Conservation (phyloP, 1,140 invertebrate species). For the Aphidius gifuensis region DNA sequence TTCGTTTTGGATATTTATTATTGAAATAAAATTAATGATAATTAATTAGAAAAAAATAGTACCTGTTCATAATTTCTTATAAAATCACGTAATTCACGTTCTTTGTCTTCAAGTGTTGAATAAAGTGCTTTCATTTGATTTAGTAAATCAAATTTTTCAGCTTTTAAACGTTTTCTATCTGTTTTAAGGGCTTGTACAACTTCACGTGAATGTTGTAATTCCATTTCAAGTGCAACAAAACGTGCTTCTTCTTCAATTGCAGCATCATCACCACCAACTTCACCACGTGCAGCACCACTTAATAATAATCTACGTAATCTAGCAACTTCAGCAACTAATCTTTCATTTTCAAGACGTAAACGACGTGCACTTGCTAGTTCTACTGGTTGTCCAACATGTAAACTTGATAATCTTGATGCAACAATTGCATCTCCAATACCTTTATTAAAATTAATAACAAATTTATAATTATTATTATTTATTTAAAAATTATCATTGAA, state of each 20-base stretch:
- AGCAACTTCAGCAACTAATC: conserved; percentile 65
- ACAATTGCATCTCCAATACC: conserved; percentile 47
- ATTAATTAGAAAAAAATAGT: conserved; percentile 15
- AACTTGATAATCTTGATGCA: conserved; percentile 48
- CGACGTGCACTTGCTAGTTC: conserved; percentile 55
- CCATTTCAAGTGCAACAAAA: conserved; percentile 58
- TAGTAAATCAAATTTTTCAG: conserved; percentile 89
- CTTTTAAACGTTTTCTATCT: conserved; percentile 85
- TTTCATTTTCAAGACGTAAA: conserved; percentile 65
- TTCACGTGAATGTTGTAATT: conserved; percentile 61
- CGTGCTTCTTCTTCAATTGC: conserved; percentile 58
- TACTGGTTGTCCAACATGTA: conserved; percentile 38
- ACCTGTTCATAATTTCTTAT: conserved; percentile 92
- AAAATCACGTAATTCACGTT: conserved; percentile 88
- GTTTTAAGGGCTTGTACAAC: conserved; percentile 72
- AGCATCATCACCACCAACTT: conserved; percentile 55
- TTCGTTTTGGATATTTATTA: too few relatives aligned
- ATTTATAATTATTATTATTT: neutral
- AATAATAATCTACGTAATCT: conserved; percentile 60
- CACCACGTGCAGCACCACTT: conserved; percentile 60
- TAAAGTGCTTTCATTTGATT: conserved; percentile 95
- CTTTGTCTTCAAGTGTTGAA: conserved; percentile 89
- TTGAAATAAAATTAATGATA: neutral
- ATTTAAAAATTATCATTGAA: too few relatives aligned
- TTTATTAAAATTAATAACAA: conserved; percentile 16